These are phyloP conservation scores for cat (Felis catus) DNA, from an alignment of 2,113 vertebrate genomes.

Conservation along the genomic window F.catus_Fca126_mat1.0 CM031411.1:74284001-74284500, in stretches of 20 bases:
- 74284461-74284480: not conserved
- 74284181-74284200: no score
- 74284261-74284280: not conserved
- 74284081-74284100: no score
- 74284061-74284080: no score
- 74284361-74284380: not conserved
- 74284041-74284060: no score
- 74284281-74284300: conserved; percentile 1
- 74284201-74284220: no score
- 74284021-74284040: no score
- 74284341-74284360: not conserved
- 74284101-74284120: no score
- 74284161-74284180: no score
- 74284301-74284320: not conserved
- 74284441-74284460: not conserved
- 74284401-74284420: not conserved
- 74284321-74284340: not conserved
- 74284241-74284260: not conserved
- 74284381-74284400: not conserved
- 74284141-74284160: no score
- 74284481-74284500: not conserved
- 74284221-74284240: no score
- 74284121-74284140: no score
- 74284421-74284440: not conserved
- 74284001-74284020: no score